Evolutionary conservation across 2,113 vertebrate species (phyloP).

Genomic region (Stictonetta naevosa): DNA sequence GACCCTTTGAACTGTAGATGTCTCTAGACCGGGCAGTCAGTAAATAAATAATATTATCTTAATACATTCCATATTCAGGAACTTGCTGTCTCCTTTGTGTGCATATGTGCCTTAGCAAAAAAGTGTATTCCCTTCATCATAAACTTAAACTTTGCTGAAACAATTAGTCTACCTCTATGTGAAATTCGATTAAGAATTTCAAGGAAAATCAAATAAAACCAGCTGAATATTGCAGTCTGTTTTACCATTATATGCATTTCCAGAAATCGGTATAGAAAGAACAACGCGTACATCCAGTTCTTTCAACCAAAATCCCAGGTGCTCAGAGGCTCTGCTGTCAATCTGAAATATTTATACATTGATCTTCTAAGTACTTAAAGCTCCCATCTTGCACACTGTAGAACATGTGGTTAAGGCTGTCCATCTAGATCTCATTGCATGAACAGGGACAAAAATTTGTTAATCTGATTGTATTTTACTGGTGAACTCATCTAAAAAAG

Average conservation of each 20-base stretch:
- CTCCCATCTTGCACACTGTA: background rate
- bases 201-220: background rate
- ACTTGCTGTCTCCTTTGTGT: background rate
- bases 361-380: background rate
- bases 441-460: background rate
- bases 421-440: background rate
- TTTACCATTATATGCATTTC: background rate
- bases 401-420: background rate
- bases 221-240: background rate
- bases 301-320: background rate
- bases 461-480: background rate
- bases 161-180: background rate
- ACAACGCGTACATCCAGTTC: background rate
- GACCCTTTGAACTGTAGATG: rapidly evolving
- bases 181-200: background rate
- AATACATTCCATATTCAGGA: background rate
- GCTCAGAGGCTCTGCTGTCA: background rate
- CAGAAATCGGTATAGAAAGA: background rate
- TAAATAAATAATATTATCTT: background rate
- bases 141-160: background rate
- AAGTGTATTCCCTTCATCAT: rapidly evolving
- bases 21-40: background rate
- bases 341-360: background rate
- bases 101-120: background rate
- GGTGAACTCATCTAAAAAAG: background rate